Conservation (phyloP, 2,113 vertebrate species). For the Syngnathus floridae region DNA sequence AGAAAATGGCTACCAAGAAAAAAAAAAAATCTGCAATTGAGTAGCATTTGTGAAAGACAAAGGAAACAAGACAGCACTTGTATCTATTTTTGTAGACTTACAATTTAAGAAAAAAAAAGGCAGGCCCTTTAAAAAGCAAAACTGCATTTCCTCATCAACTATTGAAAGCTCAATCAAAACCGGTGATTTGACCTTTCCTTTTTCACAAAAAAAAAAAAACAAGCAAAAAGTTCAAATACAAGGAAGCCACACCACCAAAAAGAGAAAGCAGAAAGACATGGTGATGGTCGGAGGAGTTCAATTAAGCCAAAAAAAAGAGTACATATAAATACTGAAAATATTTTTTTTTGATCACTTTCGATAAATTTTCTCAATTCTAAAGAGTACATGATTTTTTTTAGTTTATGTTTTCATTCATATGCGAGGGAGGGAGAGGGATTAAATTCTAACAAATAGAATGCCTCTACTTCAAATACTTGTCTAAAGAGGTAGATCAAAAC, state of each 20-base stretch:
- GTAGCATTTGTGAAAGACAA: constrained; percentile 77
- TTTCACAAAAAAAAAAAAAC: constrained; percentile 43
- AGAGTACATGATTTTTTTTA: constrained; percentile 74
- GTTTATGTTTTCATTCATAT: constrained; percentile 35
- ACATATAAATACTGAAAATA: constrained; percentile 75
- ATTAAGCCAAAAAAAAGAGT: constrained; percentile 74
- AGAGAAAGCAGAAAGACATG: constrained; percentile 77
- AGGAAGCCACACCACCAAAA: constrained; percentile 81
- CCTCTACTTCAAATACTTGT: constrained; percentile 87
- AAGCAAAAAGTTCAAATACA: constrained; percentile 80
- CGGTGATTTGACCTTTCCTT: constrained; percentile 65
- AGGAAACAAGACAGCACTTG: constrained; percentile 42
- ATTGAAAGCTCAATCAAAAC: constrained; percentile 76
- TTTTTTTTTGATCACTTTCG: constrained; percentile 74
- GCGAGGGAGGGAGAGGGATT: constrained; percentile 51
- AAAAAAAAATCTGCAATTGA: constrained; percentile 65
- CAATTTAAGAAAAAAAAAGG: constrained; percentile 67
- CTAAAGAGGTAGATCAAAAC: constrained; percentile 94
- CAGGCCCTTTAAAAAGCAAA: constrained; percentile 30
- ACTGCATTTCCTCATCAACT: constrained; percentile 68
- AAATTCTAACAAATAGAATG: constrained; percentile 78
- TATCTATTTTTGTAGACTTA: constrained; percentile 55
- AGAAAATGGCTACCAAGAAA: constrained; percentile 73
- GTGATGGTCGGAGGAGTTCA: constrained; percentile 77
- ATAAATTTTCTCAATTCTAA: constrained; percentile 73